Evolutionary conservation across 2,888 invertebrate genomes (phyloP), one percentile per base, ranked within the genome.

Genomic region (Synanthedon tipuliformis): DNA sequence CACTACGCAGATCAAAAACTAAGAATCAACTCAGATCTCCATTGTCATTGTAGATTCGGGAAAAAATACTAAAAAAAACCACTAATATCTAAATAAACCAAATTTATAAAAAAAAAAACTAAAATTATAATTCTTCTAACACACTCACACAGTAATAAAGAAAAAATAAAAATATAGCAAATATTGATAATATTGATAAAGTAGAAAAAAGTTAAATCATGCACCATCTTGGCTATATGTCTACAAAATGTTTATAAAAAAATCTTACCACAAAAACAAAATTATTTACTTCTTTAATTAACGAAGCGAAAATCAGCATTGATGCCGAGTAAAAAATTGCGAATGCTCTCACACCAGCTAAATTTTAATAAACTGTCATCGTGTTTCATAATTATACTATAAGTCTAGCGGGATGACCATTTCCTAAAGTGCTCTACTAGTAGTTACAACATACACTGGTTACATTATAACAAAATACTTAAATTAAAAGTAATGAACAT

Each of bases 1-100:
- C 58, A 68, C 78, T 83, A 82, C 76, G 73, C 80, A 82, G 84
- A 87, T 86, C 84, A 76, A 76, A 69, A 66, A 64, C 71, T 70
- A 73, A 74, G 68, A 75, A 55, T 68, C 61, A 69, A 68, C 74
- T 88, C 89, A 90, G 89, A 90, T 90, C 90, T 90, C 75, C 86
- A 89, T 86, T 88, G 89, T 88, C 89, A 89, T 84, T 45, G 45
- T 45, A 86, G 81, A 84, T 84, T 84, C 83, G 81, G 76, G 71
- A 79, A 81, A 78, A 68, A 82, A 75, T 75, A 80, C 77, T 78
- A 88, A 89, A 88, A 75, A 71, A 69, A 75, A 78, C 69, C 79
- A 83, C 87, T 85, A 88, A 77, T 75, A 63, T 75, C 81, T 82
- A 84, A 73, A 73, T 84, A 73, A 85, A 76, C 75, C 73, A 75